Evolutionary conservation across 1,140 invertebrate species (phyloP), one percentile per base, ranked within the genome.

Genomic region (Theocolax elegans): DNA sequence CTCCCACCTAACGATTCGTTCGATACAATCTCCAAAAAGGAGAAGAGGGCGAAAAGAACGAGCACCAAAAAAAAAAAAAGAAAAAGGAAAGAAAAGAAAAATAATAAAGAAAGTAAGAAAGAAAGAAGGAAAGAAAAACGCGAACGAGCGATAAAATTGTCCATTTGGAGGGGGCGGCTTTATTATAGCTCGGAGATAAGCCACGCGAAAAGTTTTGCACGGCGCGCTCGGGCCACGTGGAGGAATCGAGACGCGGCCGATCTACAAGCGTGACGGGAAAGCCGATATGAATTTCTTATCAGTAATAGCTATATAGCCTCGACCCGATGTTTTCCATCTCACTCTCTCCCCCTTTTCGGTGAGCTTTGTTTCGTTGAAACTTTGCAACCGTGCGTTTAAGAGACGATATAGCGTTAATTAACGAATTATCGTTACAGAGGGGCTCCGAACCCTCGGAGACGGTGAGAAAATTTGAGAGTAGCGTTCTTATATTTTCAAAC

Each of bases 251-350:
- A 35, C 44, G 10, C 46, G 66, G 35, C 25, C 46, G 51, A 67
- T 49, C 42, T 59, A 59, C 29, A 35, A 60, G 66, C 66, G 66
- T 60, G 54, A 53, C 66, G 65, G 54, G 19, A 59, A 59, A 51
- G 31, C 40, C 67, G 67, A 69, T 69, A 69, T 63, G 67, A 69
- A 69, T 63, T 69, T 56, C 67, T 69, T 69, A 69, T 69, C 67
- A 29, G 35, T 8, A 2, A 12, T 25, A 27, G 42, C 44, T 49
- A n/a, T 15, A 13, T 53, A 53, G 38, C 19, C 35, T 17, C 23
- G 17, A 23, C 2, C 6, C 19, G 35, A 15, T 42, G 15, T 13
- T 7, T 35, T 35, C 31, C 10, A 35, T 44, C 42, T 44, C 15
- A 3, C 42, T 44, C 42, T 44, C 42, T 44, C 42, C 15, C 42